Base-by-base conservation (phyloP, 92 coral and sea anemone genomes). In the Pocillopora meandrina region DNA sequence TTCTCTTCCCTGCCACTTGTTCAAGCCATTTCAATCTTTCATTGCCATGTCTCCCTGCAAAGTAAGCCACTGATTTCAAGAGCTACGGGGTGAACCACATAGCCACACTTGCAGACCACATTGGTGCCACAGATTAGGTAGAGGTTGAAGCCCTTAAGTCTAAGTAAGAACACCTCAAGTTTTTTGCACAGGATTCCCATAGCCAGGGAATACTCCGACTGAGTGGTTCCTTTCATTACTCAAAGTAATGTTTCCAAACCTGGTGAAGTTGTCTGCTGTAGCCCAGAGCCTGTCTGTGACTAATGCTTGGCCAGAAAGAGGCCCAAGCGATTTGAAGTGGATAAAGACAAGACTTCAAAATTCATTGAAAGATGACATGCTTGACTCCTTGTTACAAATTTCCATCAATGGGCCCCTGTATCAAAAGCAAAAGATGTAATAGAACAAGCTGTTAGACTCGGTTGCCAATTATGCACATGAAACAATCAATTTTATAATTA, bases 211-310 rank as follows among this genome's bases (percentile, higher is more conserved):
- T 52, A 65, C 84, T 79, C 71, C 80, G 19, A 85, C 89, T 85
- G 89, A 85, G 84, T 85, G 89, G 89, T 78, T 85, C 84, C 89
- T 85, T 85, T 78, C 74, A 17, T 77, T 80, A 78, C 72, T 85
- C 71, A 85, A 47, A 78, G 80, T 42, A 26, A 85, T 85, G 84
- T 78, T 85, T 69, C 84, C 89, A 63, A 85, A 85, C 84, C 72
- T 78, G 89, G 69, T 85, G 89, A 85, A 85, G 71, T 55, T 85
- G 67, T 20, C 89, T 63, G 71, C 84, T 85, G 89, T 78, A 59
- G 84, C 89, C 79, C 84, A 85, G 79, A 78, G 65, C 84, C 34
- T 68, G 89, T 84, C 26, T 23, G 26, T 23, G 26, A 23, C 26
- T 23, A 23, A 23, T 0, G 26, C 26, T 84, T 85, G 89, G 89